Conservation (phyloP, 2,888 invertebrate genomes). For the Melanargia galathea region DNA sequence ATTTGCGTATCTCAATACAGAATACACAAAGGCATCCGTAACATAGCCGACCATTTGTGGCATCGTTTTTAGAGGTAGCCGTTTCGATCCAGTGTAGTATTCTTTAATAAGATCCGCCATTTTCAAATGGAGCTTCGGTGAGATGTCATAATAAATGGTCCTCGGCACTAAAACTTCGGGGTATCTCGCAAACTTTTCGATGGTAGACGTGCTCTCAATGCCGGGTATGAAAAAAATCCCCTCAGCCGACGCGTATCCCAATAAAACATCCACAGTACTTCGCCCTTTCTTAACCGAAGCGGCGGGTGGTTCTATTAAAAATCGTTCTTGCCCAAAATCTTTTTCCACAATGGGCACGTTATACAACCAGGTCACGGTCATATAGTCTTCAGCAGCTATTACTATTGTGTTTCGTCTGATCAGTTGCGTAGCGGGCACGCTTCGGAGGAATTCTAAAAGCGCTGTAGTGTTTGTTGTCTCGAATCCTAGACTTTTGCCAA, state of each 20-base stretch:
- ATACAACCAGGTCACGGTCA: conserved; percentile 50
- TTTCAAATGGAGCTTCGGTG: conserved; percentile 46
- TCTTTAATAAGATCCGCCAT: conserved; percentile 51
- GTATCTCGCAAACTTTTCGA: conserved; percentile 46
- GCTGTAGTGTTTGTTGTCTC: conserved; percentile 51
- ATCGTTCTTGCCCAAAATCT: conserved; percentile 53
- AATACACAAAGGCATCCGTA: conserved; percentile 47
- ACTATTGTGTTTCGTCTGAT: conserved; percentile 45
- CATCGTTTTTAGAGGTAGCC: conserved; percentile 39
- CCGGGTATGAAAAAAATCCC: conserved; percentile 54
- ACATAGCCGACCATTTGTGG: conserved; percentile 46
- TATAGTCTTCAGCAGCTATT: conserved; percentile 47
- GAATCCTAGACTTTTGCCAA: conserved; percentile 54
- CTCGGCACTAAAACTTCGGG: conserved; percentile 54
- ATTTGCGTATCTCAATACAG: conserved; percentile 45
- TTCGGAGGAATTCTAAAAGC: conserved; percentile 56
- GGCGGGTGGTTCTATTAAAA: conserved; percentile 50
- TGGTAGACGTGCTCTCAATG: conserved; percentile 34
- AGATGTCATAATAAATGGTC: conserved; percentile 46
- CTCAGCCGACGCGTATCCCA: conserved; percentile 87
- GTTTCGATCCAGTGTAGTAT: conserved; percentile 52
- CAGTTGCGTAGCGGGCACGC: conserved; percentile 50
- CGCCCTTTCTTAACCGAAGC: conserved; percentile 63
- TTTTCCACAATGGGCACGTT: conserved; percentile 62
- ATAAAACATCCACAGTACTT: conserved; percentile 83